Base-by-base conservation (phyloP, 2,113 vertebrate genomes). In the Prunella himalayana region DNA sequence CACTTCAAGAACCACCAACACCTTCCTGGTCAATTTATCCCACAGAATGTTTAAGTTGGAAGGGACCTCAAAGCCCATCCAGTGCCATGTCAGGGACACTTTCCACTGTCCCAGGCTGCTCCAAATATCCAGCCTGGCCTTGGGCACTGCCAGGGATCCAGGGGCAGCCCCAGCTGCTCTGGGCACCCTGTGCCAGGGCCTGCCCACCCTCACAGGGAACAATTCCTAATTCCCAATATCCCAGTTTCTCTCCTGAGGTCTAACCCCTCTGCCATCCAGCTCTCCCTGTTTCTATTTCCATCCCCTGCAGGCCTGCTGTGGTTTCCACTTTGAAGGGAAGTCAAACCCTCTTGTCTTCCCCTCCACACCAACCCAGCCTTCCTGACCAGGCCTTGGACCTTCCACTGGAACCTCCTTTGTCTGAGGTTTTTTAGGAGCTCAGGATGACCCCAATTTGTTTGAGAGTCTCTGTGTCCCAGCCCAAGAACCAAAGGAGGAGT, bases 161-260 rank as follows among this genome's bases (percentile, higher is more conserved):
- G 86, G 53, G 33, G 44, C 77, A 88, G 69, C 77, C 69, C 0
- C 86, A 66, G 51, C 60, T 66, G 1, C 77, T 73, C 60, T 88
- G 86, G 51, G 44, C 37, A 59, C 7, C 27, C 44, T 59, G 23
- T 59, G 33, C 77, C 86, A 81, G 37, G 31, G 15, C 33, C 37
- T 81, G 3, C 37, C 27, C 60, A n/a, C 35, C 41, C 66, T 41
- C 41, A 10, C 56, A 61, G 37, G 47, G 24, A 54, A 30, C 0
- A 0, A 47, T n/a, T 41, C 1, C 20, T n/a, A n/a, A n/a, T n/a
- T n/a, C 69, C 69, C 49, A 54, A 10, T 1, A 24, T 45, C 60
- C 17, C 24, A 91, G 22, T 45, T 83, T 24, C 15, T 54, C 41
- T 47, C 56, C 30, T 31, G 2, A 51, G 6, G 19, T 65, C 41